Evolutionary conservation across 2,113 vertebrate genomes (phyloP), one percentile per base, ranked within the genome.

Genomic region (Lepisosteus osseus): DNA sequence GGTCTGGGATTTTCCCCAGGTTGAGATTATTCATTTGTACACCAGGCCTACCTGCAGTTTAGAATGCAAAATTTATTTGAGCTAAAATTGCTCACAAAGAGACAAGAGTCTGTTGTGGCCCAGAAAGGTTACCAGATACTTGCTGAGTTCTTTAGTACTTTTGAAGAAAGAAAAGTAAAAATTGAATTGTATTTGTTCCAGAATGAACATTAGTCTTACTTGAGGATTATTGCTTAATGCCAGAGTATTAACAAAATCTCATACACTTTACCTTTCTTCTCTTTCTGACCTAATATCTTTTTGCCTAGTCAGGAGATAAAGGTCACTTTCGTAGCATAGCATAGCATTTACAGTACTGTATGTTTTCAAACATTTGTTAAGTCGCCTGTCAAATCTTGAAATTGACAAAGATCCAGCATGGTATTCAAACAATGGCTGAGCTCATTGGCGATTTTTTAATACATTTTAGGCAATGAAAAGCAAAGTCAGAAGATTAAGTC

Each of bases 21-120:
- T 59, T 59, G n/a, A n/a, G 57, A 59, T 14, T 59, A n/a, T 59
- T 59, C 57, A 59, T 6, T 59, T 59, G 57, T 13, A 59, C 57
- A 13, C 7, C 3, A 55, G 14, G 12, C 4, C 57, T 59, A 59
- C 11, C 57, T 59, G 57, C 57, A 11, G 14, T 59, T 59, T 51
- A 51, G 1, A 15, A 59, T 4, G 5, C 13, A 59, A 59, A n/a
- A 59, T n/a, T 59, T 13, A 59, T n/a, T 3, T 13, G 3, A 7
- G n/a, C 57, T 14, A 15, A 59, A 13, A 59, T 59, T 4, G 5
- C 57, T 15, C 3, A n/a, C 13, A 59, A 59, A 59, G 11, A 59
- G 12, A 4, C 5, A n/a, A n/a, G n/a, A 59, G 12, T 5, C 57
- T 3, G 57, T 13, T 59, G 56, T 59, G n/a, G 12, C 11, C 4